A percentile compares a stretch with the other conserved stretches of the same genome.
phyloP scores from a whole-genome alignment of 2,888 invertebrate species.

The Andrena chrysosceles region DNA sequence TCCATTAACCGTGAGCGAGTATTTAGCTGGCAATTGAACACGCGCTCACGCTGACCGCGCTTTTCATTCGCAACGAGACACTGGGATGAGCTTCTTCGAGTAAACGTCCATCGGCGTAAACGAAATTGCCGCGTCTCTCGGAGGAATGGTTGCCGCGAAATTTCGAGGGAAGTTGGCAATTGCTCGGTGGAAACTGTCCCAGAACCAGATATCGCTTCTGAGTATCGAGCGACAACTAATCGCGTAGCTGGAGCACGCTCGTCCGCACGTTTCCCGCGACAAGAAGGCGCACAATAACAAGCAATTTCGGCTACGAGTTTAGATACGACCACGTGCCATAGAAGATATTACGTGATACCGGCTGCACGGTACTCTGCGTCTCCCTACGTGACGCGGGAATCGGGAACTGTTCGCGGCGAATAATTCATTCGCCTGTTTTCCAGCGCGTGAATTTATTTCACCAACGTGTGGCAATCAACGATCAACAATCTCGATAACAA shows the following conservation, averaged over 20 bases:
- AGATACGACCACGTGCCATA: slow-evolving; percentile 66
- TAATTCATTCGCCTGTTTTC: slow-evolving; percentile 14
- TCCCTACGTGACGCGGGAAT: slow-evolving; percentile 48
- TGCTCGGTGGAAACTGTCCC: slow-evolving; percentile 20
- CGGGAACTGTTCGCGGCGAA: slow-evolving; percentile 21
- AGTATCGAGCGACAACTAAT: slow-evolving; percentile 58
- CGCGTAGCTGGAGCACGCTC: slow-evolving; percentile 44
- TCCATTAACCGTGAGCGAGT: slow-evolving; percentile 55
- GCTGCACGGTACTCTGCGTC: slow-evolving; percentile 8
- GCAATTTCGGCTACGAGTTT: slow-evolving; percentile 68
- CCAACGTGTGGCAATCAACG: background rate
- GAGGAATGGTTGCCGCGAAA: background rate
- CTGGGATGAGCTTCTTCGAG: background rate
- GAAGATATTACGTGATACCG: slow-evolving; percentile 64
- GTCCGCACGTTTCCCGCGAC: slow-evolving; percentile 53
- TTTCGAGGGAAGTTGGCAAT: background rate
- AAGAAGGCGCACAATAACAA: slow-evolving; percentile 61
- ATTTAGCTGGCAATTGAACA: slow-evolving; percentile 34
- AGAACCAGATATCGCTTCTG: slow-evolving; percentile 21
- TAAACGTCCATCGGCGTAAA: background rate
- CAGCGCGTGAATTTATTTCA: background rate
- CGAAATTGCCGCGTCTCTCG: background rate
- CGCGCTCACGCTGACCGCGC: slow-evolving; percentile 23
- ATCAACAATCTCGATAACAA: no score
- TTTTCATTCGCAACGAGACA: slow-evolving; percentile 23